Conservation (phyloP, 2,888 invertebrate species). For the Empis stercorea region DNA sequence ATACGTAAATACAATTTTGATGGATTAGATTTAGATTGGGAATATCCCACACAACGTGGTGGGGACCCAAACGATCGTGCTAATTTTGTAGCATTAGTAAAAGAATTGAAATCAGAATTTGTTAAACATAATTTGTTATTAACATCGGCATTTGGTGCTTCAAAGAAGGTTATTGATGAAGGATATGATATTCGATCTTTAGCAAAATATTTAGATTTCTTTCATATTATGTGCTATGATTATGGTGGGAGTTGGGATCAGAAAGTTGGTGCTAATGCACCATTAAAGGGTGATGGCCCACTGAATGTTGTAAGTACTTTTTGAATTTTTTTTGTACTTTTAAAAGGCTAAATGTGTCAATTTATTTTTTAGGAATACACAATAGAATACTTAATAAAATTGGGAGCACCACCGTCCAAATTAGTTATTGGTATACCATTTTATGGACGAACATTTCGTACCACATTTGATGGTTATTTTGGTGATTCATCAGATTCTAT, state of each 20-base stretch:
- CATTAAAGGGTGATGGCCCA: conserved; percentile 42
- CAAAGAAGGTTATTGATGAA: conserved; percentile 57
- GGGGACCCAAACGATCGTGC: conserved; percentile 60
- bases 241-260: conserved; percentile 78
- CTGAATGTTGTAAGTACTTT: conserved; percentile 52
- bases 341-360: too few relatives aligned
- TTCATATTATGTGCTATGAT: conserved; percentile 83
- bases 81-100: conserved; percentile 64
- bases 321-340: neutral
- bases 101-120: conserved; percentile 63
- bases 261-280: conserved; percentile 64
- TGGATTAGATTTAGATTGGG: conserved; percentile 54
- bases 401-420: conserved; percentile 64
- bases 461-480: conserved; percentile 28
- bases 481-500: conserved; percentile 38
- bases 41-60: conserved; percentile 67
- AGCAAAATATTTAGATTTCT: conserved; percentile 51
- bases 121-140: conserved; percentile 52
- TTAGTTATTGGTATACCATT: conserved; percentile 70
- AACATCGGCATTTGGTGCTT: conserved; percentile 73
- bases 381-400: conserved; percentile 56
- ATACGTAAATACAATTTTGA: conserved; percentile 38
- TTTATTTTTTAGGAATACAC: conserved; percentile 48
- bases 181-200: conserved; percentile 66
- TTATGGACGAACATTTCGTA: conserved; percentile 66